phyloP scores from a whole-genome alignment of 1,140 invertebrate genomes.

The Lasioglossum albipes region DNA sequence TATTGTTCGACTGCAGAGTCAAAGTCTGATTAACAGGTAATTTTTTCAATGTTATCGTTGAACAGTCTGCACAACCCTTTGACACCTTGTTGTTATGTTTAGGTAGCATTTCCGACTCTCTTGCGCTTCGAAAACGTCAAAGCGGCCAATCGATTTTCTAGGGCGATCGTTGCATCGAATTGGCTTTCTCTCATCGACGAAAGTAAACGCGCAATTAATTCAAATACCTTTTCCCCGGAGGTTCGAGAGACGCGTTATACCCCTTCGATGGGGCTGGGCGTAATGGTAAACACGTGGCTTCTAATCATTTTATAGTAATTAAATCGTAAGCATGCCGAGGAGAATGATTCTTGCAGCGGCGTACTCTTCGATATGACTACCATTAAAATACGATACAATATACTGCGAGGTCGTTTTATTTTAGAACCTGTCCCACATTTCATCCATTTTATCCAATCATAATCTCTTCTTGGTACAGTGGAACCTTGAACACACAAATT shows the following conservation, averaged over 20 bases:
- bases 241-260: slow-evolving; percentile 16
- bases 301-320: slow-evolving; percentile 62
- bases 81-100: not conserved
- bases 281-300: slow-evolving; percentile 53
- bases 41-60: not conserved
- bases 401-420: slow-evolving; percentile 49
- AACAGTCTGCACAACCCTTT: no score
- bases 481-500: no score
- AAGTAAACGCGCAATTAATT: slow-evolving; percentile 63
- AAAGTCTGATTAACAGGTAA: not conserved
- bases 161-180: slow-evolving; percentile 47
- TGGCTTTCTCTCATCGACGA: slow-evolving; percentile 66
- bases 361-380: slow-evolving; percentile 64
- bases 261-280: slow-evolving; percentile 16
- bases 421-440: not conserved
- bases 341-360: slow-evolving; percentile 38
- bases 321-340: slow-evolving; percentile 35
- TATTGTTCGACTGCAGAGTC: not conserved
- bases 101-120: slow-evolving; percentile 48
- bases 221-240: slow-evolving; percentile 2
- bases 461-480: no score
- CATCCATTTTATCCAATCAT: no score
- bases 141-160: slow-evolving; percentile 37
- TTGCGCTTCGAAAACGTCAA: slow-evolving; percentile 22
- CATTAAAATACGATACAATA: slow-evolving; percentile 64